phyloP scores from a whole-genome alignment of 2,888 invertebrate genomes.

The Ectemnius cavifrons region DNA sequence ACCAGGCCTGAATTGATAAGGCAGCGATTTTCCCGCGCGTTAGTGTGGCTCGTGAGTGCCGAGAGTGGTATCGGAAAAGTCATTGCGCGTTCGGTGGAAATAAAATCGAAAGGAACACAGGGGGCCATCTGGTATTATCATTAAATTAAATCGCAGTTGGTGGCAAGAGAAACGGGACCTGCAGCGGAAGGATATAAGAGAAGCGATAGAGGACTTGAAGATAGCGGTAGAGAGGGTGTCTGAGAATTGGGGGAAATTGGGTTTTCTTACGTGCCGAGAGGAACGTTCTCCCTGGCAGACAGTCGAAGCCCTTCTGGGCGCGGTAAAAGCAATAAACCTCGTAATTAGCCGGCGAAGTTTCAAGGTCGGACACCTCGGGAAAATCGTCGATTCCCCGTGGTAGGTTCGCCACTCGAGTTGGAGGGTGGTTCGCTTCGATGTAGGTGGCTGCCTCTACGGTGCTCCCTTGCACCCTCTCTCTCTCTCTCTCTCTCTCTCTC shows the following conservation, averaged over 20 bases:
- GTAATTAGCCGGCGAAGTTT: constrained; percentile 47
- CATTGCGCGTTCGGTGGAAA: constrained; percentile 28
- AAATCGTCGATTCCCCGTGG: constrained; percentile 16
- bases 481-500: no score
- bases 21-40: no score
- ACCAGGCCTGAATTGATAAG: constrained; percentile 11
- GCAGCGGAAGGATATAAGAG: constrained; percentile 3
- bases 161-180: background rate
- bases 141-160: constrained; percentile 43
- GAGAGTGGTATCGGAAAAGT: background rate
- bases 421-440: background rate
- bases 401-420: background rate
- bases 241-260: constrained; percentile 30
- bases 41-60: no score
- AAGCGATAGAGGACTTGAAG: background rate
- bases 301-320: constrained; percentile 10
- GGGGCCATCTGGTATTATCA: constrained; percentile 34
- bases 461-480: no score
- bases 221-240: background rate
- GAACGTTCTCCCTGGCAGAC: constrained; percentile 22
- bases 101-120: constrained; percentile 38
- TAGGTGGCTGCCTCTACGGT: constrained; percentile 1
- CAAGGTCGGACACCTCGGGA: constrained; percentile 33
- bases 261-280: constrained; percentile 34
- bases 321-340: constrained; percentile 27